Evolutionary conservation across 2,888 invertebrate genomes (phyloP), one percentile per base, ranked within the genome.

Genomic region (Cyaniris semiargus): DNA sequence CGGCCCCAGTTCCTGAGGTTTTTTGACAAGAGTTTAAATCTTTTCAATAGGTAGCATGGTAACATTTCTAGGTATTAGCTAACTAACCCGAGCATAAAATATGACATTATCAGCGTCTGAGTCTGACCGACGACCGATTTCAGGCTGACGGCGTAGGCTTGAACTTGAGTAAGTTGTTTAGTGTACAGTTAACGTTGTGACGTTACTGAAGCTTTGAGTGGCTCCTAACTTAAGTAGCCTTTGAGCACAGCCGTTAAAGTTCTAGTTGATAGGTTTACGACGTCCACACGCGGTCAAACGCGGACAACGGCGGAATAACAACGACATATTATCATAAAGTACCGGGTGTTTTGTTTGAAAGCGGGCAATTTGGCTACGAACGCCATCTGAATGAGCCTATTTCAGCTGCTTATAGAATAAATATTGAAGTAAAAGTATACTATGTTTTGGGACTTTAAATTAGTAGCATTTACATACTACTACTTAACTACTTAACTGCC

Each of bases 281-380:
- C 83, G 86, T 88, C 87, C 90, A 90, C 90, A 93, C 89, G 89
- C 91, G 93, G 93, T 92, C 94, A 93, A 92, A 93, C 91, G 93
- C 93, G 91, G 90, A 91, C 92, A 90, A 85, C 85, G 85, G 87
- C 84, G 83, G 94, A 92, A 94, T 94, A 92, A 86, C 91, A 93
- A 94, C 93, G 89, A 81, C 81, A 81, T 85, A 94, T 94, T 94
- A 89, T 86, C 94, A 94, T 94, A 93, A 90, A 91, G 89, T 89
- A 90, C 92, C 92, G 89, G 91, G 92, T 93, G 93, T 92, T 92
- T 72, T 90, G 89, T 87, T 93, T 93, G 94, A 93, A 94, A 94
- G 93, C 93, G 93, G 93, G 92, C 91, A 90, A 94, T 93, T 93
- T 93, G 92, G 93, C 90, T 92, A 91, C 90, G 88, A 86, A 85